phyloP scores from a whole-genome alignment of 2,113 vertebrate species.

The Istiophorus platypterus region DNA sequence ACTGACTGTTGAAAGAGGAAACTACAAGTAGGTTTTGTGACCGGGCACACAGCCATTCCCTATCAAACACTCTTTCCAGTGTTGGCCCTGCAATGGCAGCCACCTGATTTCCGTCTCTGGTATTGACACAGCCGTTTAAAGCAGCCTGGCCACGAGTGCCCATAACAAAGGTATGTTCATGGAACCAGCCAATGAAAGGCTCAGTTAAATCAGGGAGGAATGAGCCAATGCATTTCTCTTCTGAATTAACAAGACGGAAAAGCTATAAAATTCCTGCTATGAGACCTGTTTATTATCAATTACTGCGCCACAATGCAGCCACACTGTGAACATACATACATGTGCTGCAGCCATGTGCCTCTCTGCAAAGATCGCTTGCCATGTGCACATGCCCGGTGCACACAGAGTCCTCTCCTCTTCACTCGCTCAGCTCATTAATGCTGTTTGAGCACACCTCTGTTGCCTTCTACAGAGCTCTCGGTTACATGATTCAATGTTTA shows the following conservation, averaged over 20 bases:
- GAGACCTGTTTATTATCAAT: constrained; percentile 80
- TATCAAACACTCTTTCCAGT: constrained; percentile 70
- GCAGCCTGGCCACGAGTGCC: constrained; percentile 57
- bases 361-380: constrained; percentile 47
- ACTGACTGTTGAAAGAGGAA: constrained; percentile 28
- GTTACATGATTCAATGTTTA: constrained; percentile 20
- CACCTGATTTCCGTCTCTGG: constrained; percentile 81
- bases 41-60: constrained; percentile 32
- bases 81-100: constrained; percentile 63
- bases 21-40: constrained; percentile 10
- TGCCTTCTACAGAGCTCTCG: constrained; percentile 28
- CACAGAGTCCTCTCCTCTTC: constrained; percentile 54
- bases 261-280: constrained; percentile 73
- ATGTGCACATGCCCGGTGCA: constrained; percentile 41
- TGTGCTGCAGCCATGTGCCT: constrained; percentile 65
- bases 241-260: constrained; percentile 80
- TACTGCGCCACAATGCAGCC: constrained; percentile 63
- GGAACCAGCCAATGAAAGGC: constrained; percentile 57
- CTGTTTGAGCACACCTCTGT: constrained; percentile 41
- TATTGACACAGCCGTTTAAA: constrained; percentile 78
- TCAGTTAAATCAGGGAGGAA: constrained; percentile 64
- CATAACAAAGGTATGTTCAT: constrained; percentile 82
- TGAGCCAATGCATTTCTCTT: constrained; percentile 73
- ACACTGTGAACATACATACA: constrained; percentile 62
- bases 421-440: constrained; percentile 46